Evolutionary conservation across 2,797 vertebrate species (phyloP), one percentile per base, ranked within the genome.

Genomic region (Protonibea diacanthus): DNA sequence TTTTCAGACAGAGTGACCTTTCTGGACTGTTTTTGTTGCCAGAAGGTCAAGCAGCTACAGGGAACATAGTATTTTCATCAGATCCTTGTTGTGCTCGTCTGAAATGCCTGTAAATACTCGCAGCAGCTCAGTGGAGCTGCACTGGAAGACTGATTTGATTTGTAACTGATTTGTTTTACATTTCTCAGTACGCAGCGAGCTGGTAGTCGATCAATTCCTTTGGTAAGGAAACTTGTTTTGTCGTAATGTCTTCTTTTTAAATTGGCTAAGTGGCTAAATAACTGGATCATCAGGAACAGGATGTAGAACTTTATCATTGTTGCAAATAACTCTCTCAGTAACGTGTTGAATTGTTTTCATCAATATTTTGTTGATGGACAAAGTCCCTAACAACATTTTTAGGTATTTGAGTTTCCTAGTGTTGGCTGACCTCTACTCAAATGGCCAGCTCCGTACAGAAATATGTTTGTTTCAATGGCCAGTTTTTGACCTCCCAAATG

Each of bases 1-100:
- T 66, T 71, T 75, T 83, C 55, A 84, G 69, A 71, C 71, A n/a
- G 0, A 5, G 25, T 80, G 68, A 82, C 84, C 85, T 90, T 82
- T 88, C 53, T 14, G 58, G 33, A 69, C 11, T 70, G 76, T 74
- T 86, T 82, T 74, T 27, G 56, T 15, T 66, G 52, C 25, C 29
- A 52, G 42, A 80, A 83, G 83, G 87, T 88, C 78, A 77, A 76
- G 69, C 73, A 75, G 49, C 83, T 64, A 45, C 56, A 40, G 71
- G 18, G 74, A 69, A 68, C 74, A 66, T 20, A 23, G 33, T 73
- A 44, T 70, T 79, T 70, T 66, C n/a, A 78, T 59, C 20, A 14
- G 20, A 9, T 64, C 23, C 52, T 77, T 78, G 75, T 64, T 76
- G 51, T 71, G 44, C 63, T 56, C 40, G 25, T 65, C 6, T 63